Percentiles rank a stretch among this genome's conserved stretches.
phyloP scores from a whole-genome alignment of 2,113 vertebrate species.

The Meles meles region DNA sequence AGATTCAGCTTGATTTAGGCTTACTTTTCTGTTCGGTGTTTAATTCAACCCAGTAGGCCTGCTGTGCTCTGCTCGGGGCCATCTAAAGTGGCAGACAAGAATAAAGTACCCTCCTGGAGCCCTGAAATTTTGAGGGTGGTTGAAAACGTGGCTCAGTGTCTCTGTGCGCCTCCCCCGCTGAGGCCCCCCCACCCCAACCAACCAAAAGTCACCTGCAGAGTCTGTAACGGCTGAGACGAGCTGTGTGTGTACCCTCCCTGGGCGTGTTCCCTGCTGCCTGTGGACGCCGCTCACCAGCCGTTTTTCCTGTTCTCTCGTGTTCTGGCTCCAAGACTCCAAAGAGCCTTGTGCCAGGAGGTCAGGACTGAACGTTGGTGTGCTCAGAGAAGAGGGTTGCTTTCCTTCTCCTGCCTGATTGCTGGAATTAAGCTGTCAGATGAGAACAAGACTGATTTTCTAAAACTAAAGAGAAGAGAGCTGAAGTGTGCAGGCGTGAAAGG shows the following conservation, averaged over 20 bases:
- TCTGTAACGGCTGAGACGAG: background rate
- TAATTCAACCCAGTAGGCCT: background rate
- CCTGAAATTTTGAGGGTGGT: background rate
- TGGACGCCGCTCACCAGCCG: rapidly evolving
- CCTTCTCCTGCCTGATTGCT: background rate
- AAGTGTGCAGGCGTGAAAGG: background rate
- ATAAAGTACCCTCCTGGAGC: background rate
- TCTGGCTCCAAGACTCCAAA: background rate
- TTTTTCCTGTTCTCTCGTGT: background rate
- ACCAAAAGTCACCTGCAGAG: background rate
- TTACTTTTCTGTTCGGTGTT: background rate
- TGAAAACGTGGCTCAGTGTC: background rate
- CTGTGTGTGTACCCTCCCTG: background rate
- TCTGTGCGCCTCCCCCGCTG: background rate
- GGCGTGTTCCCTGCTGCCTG: rapidly evolving
- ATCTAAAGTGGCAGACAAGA: background rate
- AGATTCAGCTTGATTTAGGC: background rate
- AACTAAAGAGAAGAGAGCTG: background rate
- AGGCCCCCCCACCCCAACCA: rapidly evolving
- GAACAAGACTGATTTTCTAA: background rate
- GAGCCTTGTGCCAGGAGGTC: background rate
- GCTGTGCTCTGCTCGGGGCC: background rate
- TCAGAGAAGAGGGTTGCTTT: background rate
- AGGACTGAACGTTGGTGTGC: background rate
- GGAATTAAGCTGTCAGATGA: background rate